phyloP scores from a whole-genome alignment of 2,888 invertebrate species.

The Drosophila vallismaia region DNA sequence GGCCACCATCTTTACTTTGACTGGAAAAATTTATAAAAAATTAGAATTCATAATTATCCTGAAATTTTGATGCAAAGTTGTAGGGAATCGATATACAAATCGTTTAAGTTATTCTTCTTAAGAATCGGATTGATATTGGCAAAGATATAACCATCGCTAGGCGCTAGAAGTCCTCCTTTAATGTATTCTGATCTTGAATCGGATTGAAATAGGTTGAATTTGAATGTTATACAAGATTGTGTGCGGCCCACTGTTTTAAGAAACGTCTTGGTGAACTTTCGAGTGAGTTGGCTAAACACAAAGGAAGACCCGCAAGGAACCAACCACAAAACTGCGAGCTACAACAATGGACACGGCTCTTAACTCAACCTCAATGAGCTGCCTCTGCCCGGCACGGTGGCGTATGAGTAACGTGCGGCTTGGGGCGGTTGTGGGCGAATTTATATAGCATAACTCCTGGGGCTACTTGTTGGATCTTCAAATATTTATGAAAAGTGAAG shows the following conservation, averaged over 20 bases:
- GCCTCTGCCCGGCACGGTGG: constrained; percentile 53
- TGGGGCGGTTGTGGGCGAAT: constrained; percentile 38
- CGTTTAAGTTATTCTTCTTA: too few relatives aligned
- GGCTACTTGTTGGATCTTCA: constrained; percentile 72
- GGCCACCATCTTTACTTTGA: too few relatives aligned
- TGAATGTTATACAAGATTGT: not conserved
- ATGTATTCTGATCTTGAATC: too few relatives aligned
- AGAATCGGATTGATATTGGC: too few relatives aligned
- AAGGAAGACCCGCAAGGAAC: constrained; percentile 46
- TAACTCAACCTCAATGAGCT: constrained; percentile 76
- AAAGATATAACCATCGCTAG: too few relatives aligned
- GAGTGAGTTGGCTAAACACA: constrained; percentile 11
- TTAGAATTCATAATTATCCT: too few relatives aligned
- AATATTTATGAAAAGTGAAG: constrained; percentile 69
- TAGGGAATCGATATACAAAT: too few relatives aligned
- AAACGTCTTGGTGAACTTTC: not conserved
- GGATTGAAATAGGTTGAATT: too few relatives aligned
- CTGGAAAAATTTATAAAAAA: too few relatives aligned
- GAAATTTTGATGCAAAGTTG: too few relatives aligned
- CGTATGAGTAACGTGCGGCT: constrained; percentile 68
- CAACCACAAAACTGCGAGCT: constrained; percentile 42
- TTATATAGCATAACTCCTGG: constrained; percentile 65
- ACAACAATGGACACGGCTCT: constrained; percentile 55
- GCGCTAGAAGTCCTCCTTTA: too few relatives aligned
- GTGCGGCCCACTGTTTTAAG: constrained; percentile 6